Conservation (phyloP, 2,797 vertebrate species). For the Danio albolineatus region DNA sequence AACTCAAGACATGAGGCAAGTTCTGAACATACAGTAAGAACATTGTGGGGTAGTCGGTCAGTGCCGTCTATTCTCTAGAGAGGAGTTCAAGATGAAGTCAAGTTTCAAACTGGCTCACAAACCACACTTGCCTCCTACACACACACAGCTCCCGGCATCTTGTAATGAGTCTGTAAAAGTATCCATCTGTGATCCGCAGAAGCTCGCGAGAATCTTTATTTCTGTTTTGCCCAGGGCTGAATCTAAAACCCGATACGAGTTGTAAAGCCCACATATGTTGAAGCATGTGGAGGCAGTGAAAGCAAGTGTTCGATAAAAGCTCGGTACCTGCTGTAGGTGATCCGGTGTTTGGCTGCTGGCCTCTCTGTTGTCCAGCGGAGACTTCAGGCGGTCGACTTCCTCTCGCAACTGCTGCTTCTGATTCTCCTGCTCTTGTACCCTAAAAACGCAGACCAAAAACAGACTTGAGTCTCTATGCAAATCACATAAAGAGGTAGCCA, state of each 20-base stretch:
- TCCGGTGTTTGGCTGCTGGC: slow-evolving; percentile 77
- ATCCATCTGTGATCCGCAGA: slow-evolving; percentile 67
- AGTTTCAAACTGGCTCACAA: slow-evolving; percentile 36
- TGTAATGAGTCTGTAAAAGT: slow-evolving; percentile 55
- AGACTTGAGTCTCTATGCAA: neutral
- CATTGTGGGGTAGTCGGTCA: neutral
- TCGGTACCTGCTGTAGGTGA: slow-evolving; percentile 70
- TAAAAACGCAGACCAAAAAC: slow-evolving; percentile 57
- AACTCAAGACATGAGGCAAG: slow-evolving; percentile 8
- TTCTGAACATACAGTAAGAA: slow-evolving; percentile 14
- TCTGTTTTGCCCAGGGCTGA: neutral
- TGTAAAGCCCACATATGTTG: slow-evolving; percentile 22
- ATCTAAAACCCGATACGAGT: neutral
- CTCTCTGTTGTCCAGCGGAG: slow-evolving; percentile 75
- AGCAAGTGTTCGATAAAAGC: neutral
- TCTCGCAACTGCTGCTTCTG: slow-evolving; percentile 80
- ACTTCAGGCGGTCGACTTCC: slow-evolving; percentile 76
- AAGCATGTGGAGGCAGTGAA: slow-evolving; percentile 1
- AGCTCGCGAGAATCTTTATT: neutral
- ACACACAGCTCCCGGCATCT: slow-evolving; percentile 43
- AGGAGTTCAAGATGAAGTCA: slow-evolving; percentile 23
- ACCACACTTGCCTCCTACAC: slow-evolving; percentile 67
- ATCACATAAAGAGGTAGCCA: neutral
- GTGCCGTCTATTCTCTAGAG: neutral
- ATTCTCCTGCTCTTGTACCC: slow-evolving; percentile 84